Evolutionary conservation across 2,113 vertebrate genomes (phyloP).

Genomic region (Neogale vison): DNA sequence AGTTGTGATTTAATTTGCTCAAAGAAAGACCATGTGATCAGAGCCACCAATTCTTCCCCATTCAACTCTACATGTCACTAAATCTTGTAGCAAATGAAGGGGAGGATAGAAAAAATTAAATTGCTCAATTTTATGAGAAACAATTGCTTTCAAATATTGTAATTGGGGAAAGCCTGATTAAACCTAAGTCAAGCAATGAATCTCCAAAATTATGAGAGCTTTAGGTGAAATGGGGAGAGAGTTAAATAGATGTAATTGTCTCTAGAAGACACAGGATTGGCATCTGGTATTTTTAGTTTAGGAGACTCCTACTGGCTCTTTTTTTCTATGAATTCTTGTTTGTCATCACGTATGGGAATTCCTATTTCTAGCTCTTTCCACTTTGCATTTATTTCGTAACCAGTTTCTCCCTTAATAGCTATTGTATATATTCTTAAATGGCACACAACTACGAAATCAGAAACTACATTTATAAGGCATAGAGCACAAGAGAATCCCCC

Average conservation of each 20-base stretch:
- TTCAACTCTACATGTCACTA: background rate
- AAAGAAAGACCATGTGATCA: background rate
- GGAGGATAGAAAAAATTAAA: background rate
- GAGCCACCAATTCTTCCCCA: background rate
- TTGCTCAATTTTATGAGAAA: background rate
- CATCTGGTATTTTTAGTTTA: background rate
- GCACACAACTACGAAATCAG: background rate
- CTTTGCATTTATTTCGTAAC: background rate
- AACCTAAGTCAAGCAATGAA: background rate
- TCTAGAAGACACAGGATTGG: background rate
- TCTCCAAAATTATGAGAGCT: background rate
- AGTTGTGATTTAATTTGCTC: background rate
- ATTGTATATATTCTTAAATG: background rate
- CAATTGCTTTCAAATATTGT: conserved; percentile 3
- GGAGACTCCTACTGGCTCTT: background rate
- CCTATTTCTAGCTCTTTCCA: background rate
- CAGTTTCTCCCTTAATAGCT: background rate
- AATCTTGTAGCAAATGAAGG: background rate
- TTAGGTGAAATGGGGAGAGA: background rate
- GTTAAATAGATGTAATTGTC: background rate
- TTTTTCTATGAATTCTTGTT: background rate
- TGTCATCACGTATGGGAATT: background rate
- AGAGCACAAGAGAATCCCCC: background rate
- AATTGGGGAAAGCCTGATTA: background rate
- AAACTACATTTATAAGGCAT: background rate